Evolutionary conservation across 2,888 invertebrate genomes (phyloP), one percentile per base, ranked within the genome.

Genomic region (Drosophila maculinotata): DNA sequence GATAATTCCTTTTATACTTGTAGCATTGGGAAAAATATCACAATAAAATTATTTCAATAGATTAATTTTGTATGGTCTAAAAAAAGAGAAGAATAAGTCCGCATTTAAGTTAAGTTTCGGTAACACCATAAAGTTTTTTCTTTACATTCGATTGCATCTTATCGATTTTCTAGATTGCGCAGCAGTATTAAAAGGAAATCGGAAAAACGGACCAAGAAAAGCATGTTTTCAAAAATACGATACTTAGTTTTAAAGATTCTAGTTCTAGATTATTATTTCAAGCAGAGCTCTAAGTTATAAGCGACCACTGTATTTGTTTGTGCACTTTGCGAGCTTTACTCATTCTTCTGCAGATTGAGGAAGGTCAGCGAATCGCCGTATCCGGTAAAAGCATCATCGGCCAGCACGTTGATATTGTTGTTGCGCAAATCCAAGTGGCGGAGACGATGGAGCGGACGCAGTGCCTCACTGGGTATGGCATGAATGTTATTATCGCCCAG

Each of bases 351-450:
- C 71, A 98, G 92, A 90, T 97, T 97, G 25, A 98, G 94, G 92
- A 97, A 97, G n/a, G 97, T 97, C 73, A 98, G 95, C 25, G 97
- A 96, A 90, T 97, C 96, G 20, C 97, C 97, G 87, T 95, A 98
- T 44, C 96, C 96, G 6, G 95, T 94, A 90, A 97, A 97, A 1
- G 97, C 96, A 87, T 97, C 97, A 79, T 97, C 97, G 25, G 94
- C 93, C 52, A 98, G 94, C 64, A 93, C 93, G 14, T 95, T 95
- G 77, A 98, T 97, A 91, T 97, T 97, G 91, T 98, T 98, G 35
- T 96, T 95, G 78, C 97, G 94, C 44, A 98, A 93, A 91, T 98
- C 97, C 77, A 98, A 93, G 89, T 97, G 97, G 8, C 97, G 94
- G n/a, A 98, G 92, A 14, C 97, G 94, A 91, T 97, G 97, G 65